Evolutionary conservation across 2,113 vertebrate genomes (phyloP).

Genomic region (Rhinoderma darwinii): DNA sequence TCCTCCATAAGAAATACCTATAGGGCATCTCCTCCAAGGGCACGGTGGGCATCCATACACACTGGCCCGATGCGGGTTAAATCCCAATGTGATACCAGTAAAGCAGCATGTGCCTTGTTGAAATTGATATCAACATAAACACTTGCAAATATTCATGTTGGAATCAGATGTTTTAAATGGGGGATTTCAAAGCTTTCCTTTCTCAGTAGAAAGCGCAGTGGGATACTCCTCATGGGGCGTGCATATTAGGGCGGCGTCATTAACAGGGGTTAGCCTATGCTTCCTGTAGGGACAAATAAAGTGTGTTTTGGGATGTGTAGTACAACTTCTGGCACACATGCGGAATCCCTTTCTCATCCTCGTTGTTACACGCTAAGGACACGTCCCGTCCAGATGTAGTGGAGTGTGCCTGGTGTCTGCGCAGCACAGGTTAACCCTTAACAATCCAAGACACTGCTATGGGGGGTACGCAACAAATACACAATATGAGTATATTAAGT

Average conservation of each 20-base stretch:
- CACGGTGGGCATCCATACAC: no score
- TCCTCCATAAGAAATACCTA: not conserved
- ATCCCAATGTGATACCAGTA: not conserved
- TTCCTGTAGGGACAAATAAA: conserved; percentile 51
- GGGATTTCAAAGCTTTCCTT: conserved; percentile 11
- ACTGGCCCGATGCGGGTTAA: not conserved
- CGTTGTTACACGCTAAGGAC: conserved; percentile 48
- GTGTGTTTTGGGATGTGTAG: conserved; percentile 50
- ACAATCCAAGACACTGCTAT: not conserved
- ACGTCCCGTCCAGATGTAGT: conserved; percentile 53
- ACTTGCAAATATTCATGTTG: conserved; percentile 14
- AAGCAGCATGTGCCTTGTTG: not conserved
- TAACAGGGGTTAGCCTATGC: not conserved
- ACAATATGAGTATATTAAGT: no score
- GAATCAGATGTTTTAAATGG: conserved; percentile 14
- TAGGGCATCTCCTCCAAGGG: not conserved
- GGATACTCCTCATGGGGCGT: conserved; percentile 16
- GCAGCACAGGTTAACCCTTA: not conserved
- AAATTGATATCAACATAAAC: conserved; percentile 16
- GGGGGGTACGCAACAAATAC: not conserved
- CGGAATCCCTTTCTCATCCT: conserved; percentile 35
- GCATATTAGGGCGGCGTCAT: conserved; percentile 38
- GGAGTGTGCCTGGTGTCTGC: conserved; percentile 25
- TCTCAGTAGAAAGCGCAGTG: not conserved
- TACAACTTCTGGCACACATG: conserved; percentile 45